Evolutionary conservation across 2,113 vertebrate genomes (phyloP).

Genomic region (Odocoileus virginianus): DNA sequence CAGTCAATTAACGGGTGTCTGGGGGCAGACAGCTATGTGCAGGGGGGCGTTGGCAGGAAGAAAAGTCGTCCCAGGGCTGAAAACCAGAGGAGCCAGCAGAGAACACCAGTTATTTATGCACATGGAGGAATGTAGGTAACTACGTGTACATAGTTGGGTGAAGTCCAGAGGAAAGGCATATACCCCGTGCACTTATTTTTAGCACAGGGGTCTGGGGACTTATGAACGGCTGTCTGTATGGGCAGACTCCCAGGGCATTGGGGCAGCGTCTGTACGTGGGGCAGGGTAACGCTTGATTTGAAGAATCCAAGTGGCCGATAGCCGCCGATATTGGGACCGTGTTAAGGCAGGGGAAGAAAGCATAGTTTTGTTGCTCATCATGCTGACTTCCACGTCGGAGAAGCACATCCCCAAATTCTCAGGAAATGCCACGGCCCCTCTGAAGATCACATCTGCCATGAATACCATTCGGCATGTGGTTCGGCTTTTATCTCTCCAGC

Average conservation of each 20-base stretch:
- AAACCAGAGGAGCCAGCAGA: not conserved
- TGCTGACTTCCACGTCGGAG: conserved; percentile 90
- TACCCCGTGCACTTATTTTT: conserved; percentile 22
- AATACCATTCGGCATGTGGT: conserved; percentile 89
- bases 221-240: conserved; percentile 63
- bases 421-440: conserved; percentile 91
- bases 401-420: conserved; percentile 84
- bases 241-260: conserved; percentile 41
- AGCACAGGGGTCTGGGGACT: conserved; percentile 55
- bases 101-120: not conserved
- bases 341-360: conserved; percentile 90
- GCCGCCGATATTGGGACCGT: conserved; percentile 86
- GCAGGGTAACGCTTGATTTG: conserved; percentile 76
- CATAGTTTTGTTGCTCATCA: conserved; percentile 89
- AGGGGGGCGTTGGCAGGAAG: not conserved
- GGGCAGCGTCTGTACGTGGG: conserved; percentile 72
- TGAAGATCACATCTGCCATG: conserved; percentile 91
- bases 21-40: conserved; percentile 49
- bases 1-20: conserved; percentile 78
- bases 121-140: not conserved
- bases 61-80: conserved; percentile 18
- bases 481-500: conserved; percentile 80
- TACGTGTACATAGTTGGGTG: rapidly evolving
- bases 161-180: not conserved
- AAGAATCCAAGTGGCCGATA: conserved; percentile 81